Evolutionary conservation across 2,888 invertebrate species (phyloP).

Genomic region (Sisyra terminalis): DNA sequence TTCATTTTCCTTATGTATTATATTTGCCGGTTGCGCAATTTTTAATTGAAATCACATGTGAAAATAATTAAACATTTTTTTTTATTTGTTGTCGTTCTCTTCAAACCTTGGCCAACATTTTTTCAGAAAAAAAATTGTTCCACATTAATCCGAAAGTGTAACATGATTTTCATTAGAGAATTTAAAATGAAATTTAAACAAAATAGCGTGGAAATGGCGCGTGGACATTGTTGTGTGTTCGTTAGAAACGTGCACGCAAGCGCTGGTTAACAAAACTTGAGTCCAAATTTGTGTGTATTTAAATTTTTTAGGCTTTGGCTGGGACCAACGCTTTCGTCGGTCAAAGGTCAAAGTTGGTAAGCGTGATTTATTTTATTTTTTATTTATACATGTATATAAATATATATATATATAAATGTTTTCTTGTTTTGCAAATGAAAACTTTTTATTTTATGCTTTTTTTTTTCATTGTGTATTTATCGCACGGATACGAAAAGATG

Average conservation of each 20-base stretch:
- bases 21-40: too few relatives aligned
- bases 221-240: neutral
- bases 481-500: too few relatives aligned
- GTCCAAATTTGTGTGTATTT: neutral
- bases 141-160: too few relatives aligned
- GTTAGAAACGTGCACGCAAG: too few relatives aligned
- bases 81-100: too few relatives aligned
- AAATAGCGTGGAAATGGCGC: neutral
- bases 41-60: too few relatives aligned
- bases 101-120: too few relatives aligned
- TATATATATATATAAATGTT: constrained; percentile 20
- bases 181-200: neutral
- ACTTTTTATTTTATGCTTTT: constrained; percentile 19
- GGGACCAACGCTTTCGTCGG: constrained; percentile 31
- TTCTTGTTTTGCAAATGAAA: constrained; percentile 18
- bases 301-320: constrained; percentile 28
- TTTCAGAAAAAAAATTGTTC: too few relatives aligned
- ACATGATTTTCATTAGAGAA: neutral
- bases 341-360: constrained; percentile 33
- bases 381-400: neutral
- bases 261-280: neutral
- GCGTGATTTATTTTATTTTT: constrained; percentile 11
- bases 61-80: too few relatives aligned
- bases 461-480: constrained; percentile 11
- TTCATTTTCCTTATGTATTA: too few relatives aligned